These are phyloP conservation scores for Habrosyne pyritoides DNA, from an alignment of 2,888 invertebrate species.

Conservation along the genomic window DNA sequence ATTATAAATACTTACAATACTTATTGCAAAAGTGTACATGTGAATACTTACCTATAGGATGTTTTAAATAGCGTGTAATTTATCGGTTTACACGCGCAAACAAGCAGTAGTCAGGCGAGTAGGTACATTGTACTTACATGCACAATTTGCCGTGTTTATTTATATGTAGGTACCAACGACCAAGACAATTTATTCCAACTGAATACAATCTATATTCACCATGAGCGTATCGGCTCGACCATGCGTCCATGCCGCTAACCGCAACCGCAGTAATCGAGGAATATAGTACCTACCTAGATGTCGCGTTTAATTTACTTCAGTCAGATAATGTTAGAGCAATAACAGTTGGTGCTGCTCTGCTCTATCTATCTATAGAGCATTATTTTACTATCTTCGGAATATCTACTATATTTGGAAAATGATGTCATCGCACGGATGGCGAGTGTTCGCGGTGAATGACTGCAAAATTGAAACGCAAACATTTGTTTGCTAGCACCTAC, in stretches of 20 bases:
- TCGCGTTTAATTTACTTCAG: constrained; percentile 10
- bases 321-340: neutral
- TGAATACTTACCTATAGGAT: neutral
- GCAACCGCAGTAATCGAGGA: constrained; percentile 29
- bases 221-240: constrained; percentile 15
- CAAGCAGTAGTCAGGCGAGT: neutral
- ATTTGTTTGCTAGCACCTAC: constrained; percentile 20
- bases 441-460: constrained; percentile 51
- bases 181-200: neutral
- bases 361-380: too few species aligned
- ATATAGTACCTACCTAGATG: constrained; percentile 9
- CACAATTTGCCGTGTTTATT: neutral
- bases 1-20: neutral
- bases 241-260: constrained; percentile 22
- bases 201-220: constrained; percentile 12
- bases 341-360: neutral
- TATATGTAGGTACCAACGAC: neutral
- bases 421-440: constrained; percentile 52
- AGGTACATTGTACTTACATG: neutral
- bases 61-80: neutral
- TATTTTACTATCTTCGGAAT: neutral
- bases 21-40: neutral
- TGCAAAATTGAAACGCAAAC: constrained; percentile 48
- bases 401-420: constrained; percentile 54
- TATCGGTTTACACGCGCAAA: neutral